phyloP scores from a whole-genome alignment of 2,113 vertebrate genomes.

The Heliornis fulica region DNA sequence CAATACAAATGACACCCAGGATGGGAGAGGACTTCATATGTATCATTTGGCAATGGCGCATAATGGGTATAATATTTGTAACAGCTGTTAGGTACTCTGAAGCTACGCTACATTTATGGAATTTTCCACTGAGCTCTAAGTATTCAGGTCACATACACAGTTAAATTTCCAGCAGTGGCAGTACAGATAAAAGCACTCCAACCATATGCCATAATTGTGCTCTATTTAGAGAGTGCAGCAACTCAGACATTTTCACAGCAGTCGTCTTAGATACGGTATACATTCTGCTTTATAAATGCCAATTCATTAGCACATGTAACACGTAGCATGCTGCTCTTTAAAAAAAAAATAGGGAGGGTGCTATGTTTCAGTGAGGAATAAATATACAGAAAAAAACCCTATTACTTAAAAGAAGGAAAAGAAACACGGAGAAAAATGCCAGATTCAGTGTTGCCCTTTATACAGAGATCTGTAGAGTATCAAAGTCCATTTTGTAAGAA shows the following conservation, averaged over 20 bases:
- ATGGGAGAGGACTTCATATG: neutral
- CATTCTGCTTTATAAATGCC: constrained; percentile 46
- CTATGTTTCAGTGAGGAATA: neutral
- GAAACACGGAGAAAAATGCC: neutral
- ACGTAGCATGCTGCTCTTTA: neutral
- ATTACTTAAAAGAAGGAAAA: neutral
- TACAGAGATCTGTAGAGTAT: neutral
- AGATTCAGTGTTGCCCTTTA: neutral
- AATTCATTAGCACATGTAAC: constrained; percentile 45
- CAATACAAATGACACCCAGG: neutral
- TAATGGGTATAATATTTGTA: neutral
- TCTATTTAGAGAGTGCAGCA: constrained; percentile 62
- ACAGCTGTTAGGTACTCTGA: constrained; percentile 42
- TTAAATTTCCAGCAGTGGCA: constrained; percentile 70
- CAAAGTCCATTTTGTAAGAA: neutral
- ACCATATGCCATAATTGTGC: constrained; percentile 63
- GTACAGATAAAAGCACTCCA: constrained; percentile 64
- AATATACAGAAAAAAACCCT: neutral
- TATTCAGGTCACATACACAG: constrained; percentile 74
- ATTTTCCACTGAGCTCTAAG: constrained; percentile 72
- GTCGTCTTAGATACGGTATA: constrained; percentile 49
- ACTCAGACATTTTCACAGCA: constrained; percentile 61
- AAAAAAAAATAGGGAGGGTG: neutral
- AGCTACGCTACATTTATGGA: constrained; percentile 52
- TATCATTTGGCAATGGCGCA: neutral